Base-by-base conservation (phyloP, 2,888 invertebrate genomes). In the Rotaria socialis region DNA sequence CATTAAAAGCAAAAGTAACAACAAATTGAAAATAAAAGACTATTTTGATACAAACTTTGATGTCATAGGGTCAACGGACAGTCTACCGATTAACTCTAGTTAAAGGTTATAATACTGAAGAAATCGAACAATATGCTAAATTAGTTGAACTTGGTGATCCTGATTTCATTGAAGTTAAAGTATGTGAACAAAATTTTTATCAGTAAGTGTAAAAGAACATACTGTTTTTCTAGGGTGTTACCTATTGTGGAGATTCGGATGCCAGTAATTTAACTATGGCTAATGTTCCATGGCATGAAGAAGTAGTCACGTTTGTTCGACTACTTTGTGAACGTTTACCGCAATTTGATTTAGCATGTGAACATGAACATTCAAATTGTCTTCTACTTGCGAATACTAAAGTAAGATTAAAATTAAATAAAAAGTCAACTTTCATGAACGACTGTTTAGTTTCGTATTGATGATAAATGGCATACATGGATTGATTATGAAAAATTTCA, bases 321-420 rank as follows among this genome's bases (percentile, higher is more conserved):
- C 90, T 92, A 88, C 89, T 93, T 84, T 89, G 89, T 5, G 90
- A 90, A n/a, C 88, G 89, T 35, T 88, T 93, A 55, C 91, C 91
- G 11, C 74, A 87, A 41, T 93, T 93, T 89, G 92, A 91, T 85
- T 90, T 93, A 41, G 93, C 93, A 4, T 92, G 92, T 52, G 93
- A 93, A 89, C 93, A 93, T 89, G 93, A 93, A 88, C 93, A 93
- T 89, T 93, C 93, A 19, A 93, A 93, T 88, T 93, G 93, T 89
- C 89, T 93, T 80, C 90, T 93, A 3, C 88, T 93, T 35, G 92
- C 93, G 41, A 90, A 93, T 89, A 92, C 91, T 89, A 92, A 92
- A 80, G 75, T 80, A 80, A 90, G 93, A 92, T 89, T 52, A 24
- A 52, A 16, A 52, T 16, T 3, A 52, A 52, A 52, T 8, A 52